Conservation (phyloP, 2,797 vertebrate genomes). For the Tinamus major region DNA sequence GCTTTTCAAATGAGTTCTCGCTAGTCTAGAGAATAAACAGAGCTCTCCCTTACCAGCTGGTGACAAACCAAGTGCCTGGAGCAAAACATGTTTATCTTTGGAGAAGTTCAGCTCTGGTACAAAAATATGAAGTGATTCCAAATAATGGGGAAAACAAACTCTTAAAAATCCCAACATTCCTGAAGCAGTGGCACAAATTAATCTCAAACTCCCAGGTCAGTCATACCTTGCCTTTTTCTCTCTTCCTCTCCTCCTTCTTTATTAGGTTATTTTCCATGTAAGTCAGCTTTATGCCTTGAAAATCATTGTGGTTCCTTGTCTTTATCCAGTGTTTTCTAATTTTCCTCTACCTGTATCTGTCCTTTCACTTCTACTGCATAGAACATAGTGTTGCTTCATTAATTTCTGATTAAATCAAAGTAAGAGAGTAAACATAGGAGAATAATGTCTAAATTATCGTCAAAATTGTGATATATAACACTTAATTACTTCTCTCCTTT, state of each 20-base stretch:
- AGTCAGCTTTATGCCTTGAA: background rate
- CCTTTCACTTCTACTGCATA: background rate
- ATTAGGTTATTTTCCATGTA: background rate
- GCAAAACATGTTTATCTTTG: background rate
- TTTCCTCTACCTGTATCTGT: background rate
- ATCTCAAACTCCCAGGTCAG: background rate
- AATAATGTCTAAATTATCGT: background rate
- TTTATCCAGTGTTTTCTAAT: background rate
- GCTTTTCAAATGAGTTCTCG: background rate
- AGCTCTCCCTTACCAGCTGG: background rate
- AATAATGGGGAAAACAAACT: background rate
- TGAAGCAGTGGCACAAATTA: constrained; percentile 1
- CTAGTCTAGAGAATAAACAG: background rate
- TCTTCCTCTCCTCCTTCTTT: background rate
- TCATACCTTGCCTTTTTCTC: background rate
- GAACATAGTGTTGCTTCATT: background rate
- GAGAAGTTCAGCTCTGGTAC: constrained; percentile 6
- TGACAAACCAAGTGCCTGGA: constrained; percentile 1
- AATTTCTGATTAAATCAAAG: background rate
- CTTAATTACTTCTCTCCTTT: background rate
- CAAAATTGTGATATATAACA: background rate
- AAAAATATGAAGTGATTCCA: constrained; percentile 22
- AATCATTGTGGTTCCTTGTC: background rate
- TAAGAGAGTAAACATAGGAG: background rate
- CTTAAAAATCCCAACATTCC: background rate